Percentiles rank a stretch among this genome's conserved stretches.
phyloP scores from a whole-genome alignment of 1,140 invertebrate genomes.

The Cotesia chilonis region DNA sequence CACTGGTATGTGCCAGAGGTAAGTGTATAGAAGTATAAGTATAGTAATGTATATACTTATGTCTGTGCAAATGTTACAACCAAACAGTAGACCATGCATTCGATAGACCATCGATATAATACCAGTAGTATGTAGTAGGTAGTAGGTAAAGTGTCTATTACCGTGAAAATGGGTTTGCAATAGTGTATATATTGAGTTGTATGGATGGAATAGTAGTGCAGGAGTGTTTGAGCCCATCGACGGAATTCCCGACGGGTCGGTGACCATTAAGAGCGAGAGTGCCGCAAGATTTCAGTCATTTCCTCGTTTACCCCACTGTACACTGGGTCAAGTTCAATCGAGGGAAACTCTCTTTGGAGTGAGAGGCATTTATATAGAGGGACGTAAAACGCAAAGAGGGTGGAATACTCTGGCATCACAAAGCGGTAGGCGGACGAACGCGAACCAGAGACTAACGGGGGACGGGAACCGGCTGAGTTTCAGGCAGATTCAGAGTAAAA shows the following conservation, averaged over 20 bases:
- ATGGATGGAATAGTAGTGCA: background rate
- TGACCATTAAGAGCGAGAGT: constrained; percentile 50
- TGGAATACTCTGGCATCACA: constrained; percentile 25
- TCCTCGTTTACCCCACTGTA: constrained; percentile 39
- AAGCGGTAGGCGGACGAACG: constrained; percentile 34
- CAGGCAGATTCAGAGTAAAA: constrained; percentile 39
- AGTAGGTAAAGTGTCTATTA: constrained; percentile 11
- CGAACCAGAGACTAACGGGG: constrained; percentile 3
- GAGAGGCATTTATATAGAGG: constrained; percentile 28
- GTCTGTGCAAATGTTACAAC: no score
- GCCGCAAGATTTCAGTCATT: constrained; percentile 53
- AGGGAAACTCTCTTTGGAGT: constrained; percentile 28
- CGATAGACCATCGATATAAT: no score
- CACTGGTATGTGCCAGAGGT: background rate
- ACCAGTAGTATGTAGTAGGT: no score
- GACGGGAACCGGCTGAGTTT: no score
- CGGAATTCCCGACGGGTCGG: constrained; percentile 41
- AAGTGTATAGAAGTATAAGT: background rate
- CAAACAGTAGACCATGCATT: no score
- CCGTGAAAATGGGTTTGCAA: background rate
- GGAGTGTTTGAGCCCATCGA: background rate
- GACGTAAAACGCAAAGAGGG: constrained; percentile 28
- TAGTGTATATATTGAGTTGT: constrained; percentile 9
- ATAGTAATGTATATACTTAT: no score
- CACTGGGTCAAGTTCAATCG: constrained; percentile 59